Base-by-base conservation (phyloP, 2,888 invertebrate genomes). In the Timema cristinae region DNA sequence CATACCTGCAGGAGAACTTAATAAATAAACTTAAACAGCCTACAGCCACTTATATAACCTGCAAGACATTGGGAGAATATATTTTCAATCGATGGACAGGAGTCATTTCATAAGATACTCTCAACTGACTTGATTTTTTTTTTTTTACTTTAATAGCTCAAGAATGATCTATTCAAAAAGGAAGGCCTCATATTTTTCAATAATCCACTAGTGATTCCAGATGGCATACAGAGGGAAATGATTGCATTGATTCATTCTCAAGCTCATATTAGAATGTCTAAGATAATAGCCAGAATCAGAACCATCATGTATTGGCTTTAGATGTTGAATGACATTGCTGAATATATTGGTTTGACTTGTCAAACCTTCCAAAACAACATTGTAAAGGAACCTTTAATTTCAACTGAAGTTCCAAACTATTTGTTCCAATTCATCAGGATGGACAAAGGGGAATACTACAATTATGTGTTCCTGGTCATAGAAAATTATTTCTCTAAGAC, bases 281-380 rank as follows among this genome's bases (percentile, higher is more conserved):
- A 54, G n/a, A 32, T 32, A 32, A 32, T 32, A 32, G 32, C 32
- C 32, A 32, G 32, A 32, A 32, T 4, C 32, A 32, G 32, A 13
- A 54, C n/a, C 11, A 13, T 54, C n/a, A 54, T 54, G 4, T 54
- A 54, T 54, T 54, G 54, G 54, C 54, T 4, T 54, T 4, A 4
- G n/a, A 54, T 54, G 54, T 54, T 4, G n/a, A 54, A 11, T 11
- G 54, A 54, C 54, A 54, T 54, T 54, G 11, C 54, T 54, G 32
- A 32, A 32, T 32, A 32, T 32, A 32, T 32, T 32, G 32, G 54
- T 54, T 54, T n/a, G 54, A 54, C 54, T 13, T 54, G 54, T 54
- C 54, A 54, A 54, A 54, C 54, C n/a, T 54, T 54, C 54, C 54
- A 54, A n/a, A 54, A 54, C n/a, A 54, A 54, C n/a, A 54, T 13